Evolutionary conservation across 2,797 vertebrate genomes (phyloP).

Genomic region (Hylomyscus alleni): DNA sequence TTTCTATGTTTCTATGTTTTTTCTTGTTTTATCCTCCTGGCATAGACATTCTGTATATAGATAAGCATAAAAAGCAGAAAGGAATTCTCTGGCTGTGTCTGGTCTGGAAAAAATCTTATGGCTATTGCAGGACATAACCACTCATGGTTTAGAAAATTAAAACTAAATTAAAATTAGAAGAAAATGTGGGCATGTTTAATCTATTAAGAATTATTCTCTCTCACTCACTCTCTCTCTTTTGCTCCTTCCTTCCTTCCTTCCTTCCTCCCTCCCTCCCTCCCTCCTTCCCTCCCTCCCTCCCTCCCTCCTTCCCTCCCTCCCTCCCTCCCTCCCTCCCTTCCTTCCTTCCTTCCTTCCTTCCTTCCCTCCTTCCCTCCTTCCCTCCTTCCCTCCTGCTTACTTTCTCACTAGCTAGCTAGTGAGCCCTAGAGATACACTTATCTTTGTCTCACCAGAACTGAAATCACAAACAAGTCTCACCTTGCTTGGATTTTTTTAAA

Average conservation of each 20-base stretch:
- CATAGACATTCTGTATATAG: not conserved
- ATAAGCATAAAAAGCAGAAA: not conserved
- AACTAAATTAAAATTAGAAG: slow-evolving; percentile 13
- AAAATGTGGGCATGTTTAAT: slow-evolving; percentile 12
- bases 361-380: not conserved
- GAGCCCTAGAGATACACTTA: not conserved
- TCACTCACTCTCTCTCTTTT: no score
- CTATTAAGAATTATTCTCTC: not conserved
- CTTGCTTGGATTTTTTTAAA: not conserved
- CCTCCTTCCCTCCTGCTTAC: no score
- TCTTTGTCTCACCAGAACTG: not conserved
- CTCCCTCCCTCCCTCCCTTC: not conserved
- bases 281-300: not conserved
- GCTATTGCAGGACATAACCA: not conserved
- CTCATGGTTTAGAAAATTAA: not conserved
- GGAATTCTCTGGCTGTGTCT: not conserved
- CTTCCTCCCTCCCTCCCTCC: rapidly evolving
- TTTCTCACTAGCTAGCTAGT: not conserved
- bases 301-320: not conserved
- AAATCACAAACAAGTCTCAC: not conserved
- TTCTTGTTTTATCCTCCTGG: not conserved
- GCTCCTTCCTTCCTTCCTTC: not conserved
- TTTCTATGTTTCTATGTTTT: no score
- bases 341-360: no score
- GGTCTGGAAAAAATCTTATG: not conserved